Evolutionary conservation across 1,140 invertebrate species (phyloP).

Genomic region (Zophobas atratus): DNA sequence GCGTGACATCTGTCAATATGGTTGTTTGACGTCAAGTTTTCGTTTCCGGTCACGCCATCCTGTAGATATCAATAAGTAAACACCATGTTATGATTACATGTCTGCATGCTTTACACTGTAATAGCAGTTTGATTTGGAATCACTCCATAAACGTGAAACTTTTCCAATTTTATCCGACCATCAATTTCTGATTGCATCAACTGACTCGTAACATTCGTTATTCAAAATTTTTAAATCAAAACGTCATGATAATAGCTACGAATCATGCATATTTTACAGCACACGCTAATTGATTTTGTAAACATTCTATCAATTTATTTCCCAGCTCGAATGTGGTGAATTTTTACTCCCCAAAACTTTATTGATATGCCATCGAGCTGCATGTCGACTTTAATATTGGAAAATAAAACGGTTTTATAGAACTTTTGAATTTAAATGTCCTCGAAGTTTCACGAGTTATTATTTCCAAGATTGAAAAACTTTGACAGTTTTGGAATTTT

Average conservation of each 20-base stretch:
- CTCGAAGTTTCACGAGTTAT: constrained; percentile 53
- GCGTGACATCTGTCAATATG: constrained; percentile 54
- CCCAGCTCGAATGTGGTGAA: constrained; percentile 9
- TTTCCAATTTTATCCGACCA: constrained; percentile 58
- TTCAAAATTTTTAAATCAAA: constrained; percentile 59
- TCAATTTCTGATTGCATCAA: constrained; percentile 59
- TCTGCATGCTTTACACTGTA: constrained; percentile 42
- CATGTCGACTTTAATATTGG: constrained; percentile 49
- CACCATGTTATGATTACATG: constrained; percentile 51
- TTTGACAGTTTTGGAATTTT: constrained; percentile 58
- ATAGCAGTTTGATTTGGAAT: constrained; percentile 55
- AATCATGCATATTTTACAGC: constrained; percentile 55
- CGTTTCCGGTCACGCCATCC: constrained; percentile 52
- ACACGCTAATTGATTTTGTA: constrained; percentile 55
- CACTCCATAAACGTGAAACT: constrained; percentile 55
- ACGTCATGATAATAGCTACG: constrained; percentile 57
- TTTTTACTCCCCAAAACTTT: constrained; percentile 25
- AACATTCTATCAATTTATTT: constrained; percentile 36
- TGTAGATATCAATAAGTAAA: constrained; percentile 54
- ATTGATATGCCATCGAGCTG: constrained; percentile 49
- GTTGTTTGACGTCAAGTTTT: constrained; percentile 54
- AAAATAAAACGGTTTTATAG: constrained; percentile 53
- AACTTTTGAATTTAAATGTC: constrained; percentile 55
- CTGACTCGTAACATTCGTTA: constrained; percentile 55
- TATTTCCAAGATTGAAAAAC: constrained; percentile 60